Evolutionary conservation across 2,888 invertebrate species (phyloP), one percentile per base, ranked within the genome.

Genomic region (Mayetiola destructor): DNA sequence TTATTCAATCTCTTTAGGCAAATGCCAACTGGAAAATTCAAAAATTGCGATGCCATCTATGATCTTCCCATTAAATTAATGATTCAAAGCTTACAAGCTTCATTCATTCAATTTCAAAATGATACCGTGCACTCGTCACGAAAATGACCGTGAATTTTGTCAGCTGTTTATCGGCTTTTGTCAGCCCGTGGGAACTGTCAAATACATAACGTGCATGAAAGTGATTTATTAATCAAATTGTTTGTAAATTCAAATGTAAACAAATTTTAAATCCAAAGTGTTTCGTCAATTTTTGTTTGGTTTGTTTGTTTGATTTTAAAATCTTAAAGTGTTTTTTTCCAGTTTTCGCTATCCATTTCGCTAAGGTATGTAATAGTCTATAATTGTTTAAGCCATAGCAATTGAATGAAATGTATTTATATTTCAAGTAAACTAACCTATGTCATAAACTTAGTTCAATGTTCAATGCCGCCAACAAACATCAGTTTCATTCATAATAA

Each of bases 171-270:
- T 2, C 21, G 4, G 16, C 21, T 23, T 23, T 14, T 42, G 42
- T 42, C 36, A 20, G 39, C 10, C 12, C 16, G 18, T 23, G 21
- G 14, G 3, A 40, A 10, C 20, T 21, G 40, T 40, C 40, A 40
- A 40, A 40, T 23, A 21, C 23, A n/a, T 40, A 21, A n/a, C n/a
- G 40, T 21, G 14, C 40, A 12, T 48, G 27, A 27, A n/a, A 6
- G 48, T 48, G 27, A 48, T 48, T 48, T 27, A 27, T 48, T 27
- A 27, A 48, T 48, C 48, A 27, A 27, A 27, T n/a, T 48, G 48
- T 48, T 48, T 48, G 48, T 48, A 48, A n/a, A n/a, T n/a, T 48
- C 27, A 23, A 48, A 48, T 27, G 48, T 48, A 48, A 48, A 48
- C 27, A 48, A 14, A 27, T 48, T 48, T 6, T 48, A 48, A 48